These are phyloP conservation scores for Mormyrops boulengeri DNA, from an alignment of 2,797 vertebrate species.

Conservation along the genomic window DNA sequence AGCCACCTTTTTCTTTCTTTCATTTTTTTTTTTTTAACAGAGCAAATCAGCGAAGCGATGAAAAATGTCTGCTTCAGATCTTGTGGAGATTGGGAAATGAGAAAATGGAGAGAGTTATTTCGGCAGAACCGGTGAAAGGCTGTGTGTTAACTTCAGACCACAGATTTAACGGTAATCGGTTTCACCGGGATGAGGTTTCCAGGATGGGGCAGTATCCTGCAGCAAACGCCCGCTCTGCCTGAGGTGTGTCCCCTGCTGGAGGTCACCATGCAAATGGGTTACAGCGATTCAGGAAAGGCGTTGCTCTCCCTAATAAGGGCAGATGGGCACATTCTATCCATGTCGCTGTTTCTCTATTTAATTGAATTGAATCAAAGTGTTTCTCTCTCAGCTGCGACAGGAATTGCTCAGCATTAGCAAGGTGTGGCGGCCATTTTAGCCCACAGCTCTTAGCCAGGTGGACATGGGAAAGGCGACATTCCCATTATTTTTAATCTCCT, in stretches of 20 bases:
- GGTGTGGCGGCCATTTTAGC: not conserved
- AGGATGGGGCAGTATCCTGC: not conserved
- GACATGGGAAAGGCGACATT: not conserved
- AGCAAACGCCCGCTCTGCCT: not conserved
- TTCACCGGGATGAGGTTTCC: not conserved
- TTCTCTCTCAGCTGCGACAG: not conserved
- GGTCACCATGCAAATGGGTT: not conserved
- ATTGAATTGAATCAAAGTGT: not conserved
- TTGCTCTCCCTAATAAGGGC: not conserved
- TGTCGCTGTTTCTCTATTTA: not conserved
- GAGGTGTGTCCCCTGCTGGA: not conserved
- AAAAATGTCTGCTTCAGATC: not conserved
- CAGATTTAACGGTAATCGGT: conserved; percentile 19
- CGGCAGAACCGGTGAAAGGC: not conserved
- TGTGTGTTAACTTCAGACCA: not conserved
- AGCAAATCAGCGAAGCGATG: conserved; percentile 16
- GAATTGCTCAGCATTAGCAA: not conserved
- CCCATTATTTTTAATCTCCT: not conserved
- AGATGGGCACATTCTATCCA: not conserved
- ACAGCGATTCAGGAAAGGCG: not conserved
- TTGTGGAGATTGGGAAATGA: not conserved
- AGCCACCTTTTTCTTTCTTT: not conserved
- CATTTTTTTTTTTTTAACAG: not conserved
- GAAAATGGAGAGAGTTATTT: not conserved
- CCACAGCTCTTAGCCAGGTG: not conserved